Conservation (phyloP, 2,113 vertebrate genomes). For the Lutjanus erythropterus region DNA sequence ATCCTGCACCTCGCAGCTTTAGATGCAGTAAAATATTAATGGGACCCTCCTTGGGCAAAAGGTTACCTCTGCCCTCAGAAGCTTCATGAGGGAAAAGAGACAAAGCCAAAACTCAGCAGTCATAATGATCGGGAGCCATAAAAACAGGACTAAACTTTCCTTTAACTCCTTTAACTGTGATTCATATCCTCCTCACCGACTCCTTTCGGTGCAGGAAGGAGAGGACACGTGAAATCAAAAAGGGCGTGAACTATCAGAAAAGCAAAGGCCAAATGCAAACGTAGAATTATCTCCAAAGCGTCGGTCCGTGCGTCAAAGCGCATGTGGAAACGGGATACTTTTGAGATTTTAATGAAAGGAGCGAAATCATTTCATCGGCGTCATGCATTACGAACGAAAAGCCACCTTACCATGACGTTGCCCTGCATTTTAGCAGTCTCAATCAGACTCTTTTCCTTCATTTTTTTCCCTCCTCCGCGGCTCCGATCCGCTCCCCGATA, state of each 20-base stretch:
- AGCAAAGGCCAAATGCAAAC: not conserved
- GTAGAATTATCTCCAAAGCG: not conserved
- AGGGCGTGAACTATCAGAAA: slow-evolving; percentile 40
- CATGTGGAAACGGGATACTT: slow-evolving; percentile 6
- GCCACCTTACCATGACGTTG: slow-evolving; percentile 91
- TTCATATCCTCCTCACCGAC: not conserved
- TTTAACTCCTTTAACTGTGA: slow-evolving; percentile 49
- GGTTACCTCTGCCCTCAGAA: slow-evolving; percentile 67
- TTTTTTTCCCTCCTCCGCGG: slow-evolving; percentile 67
- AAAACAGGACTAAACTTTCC: slow-evolving; percentile 65
- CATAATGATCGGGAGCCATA: slow-evolving; percentile 31
- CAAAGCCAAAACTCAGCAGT: slow-evolving; percentile 44
- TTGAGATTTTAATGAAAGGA: not conserved
- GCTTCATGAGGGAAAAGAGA: slow-evolving; percentile 40
- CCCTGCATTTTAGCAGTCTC: slow-evolving; percentile 98
- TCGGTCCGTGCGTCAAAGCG: slow-evolving; percentile 37
- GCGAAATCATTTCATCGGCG: not conserved
- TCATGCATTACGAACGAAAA: slow-evolving; percentile 1
- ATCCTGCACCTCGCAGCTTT: slow-evolving; percentile 67
- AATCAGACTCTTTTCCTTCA: slow-evolving; percentile 97
- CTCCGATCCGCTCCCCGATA: slow-evolving; percentile 14
- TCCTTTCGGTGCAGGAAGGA: not conserved
- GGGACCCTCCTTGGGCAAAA: slow-evolving; percentile 69
- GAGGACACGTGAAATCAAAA: slow-evolving; percentile 19
- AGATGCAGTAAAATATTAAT: slow-evolving; percentile 81